Percentiles rank a stretch among this genome's conserved stretches.
Conservation (phyloP, 2,113 vertebrate species). For the Dendrocopos noguchii region DNA sequence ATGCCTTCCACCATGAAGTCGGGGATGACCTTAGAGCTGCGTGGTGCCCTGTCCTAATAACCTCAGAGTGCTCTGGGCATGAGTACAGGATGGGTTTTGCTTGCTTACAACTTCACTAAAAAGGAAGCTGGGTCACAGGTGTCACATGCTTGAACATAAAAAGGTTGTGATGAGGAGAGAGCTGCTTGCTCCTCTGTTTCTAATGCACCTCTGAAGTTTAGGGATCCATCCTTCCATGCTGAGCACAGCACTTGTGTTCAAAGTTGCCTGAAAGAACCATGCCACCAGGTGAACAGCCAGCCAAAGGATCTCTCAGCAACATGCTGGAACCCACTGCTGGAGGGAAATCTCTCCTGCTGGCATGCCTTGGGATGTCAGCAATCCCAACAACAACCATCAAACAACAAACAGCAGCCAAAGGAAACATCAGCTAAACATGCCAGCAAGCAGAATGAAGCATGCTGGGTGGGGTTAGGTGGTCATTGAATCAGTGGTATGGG, state of each 20-base stretch:
- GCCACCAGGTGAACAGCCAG: not conserved
- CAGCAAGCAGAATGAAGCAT: not conserved
- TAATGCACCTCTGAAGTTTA: not conserved
- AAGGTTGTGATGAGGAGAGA: not conserved
- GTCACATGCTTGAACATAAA: not conserved
- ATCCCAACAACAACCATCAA: not conserved
- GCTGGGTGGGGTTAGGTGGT: not conserved
- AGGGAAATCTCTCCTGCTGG: not conserved
- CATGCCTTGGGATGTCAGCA: not conserved
- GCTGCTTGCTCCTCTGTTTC: not conserved
- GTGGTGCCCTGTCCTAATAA: not conserved
- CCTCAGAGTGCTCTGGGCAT: not conserved
- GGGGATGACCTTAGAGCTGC: not conserved
- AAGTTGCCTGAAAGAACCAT: not conserved
- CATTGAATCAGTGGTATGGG: too few relatives aligned
- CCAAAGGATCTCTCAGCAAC: not conserved
- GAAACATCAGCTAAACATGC: not conserved
- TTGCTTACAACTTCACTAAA: not conserved
- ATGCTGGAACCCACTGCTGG: fast-evolving
- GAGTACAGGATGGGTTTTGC: not conserved
- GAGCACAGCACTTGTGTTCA: not conserved
- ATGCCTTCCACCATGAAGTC: not conserved
- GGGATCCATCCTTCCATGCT: not conserved
- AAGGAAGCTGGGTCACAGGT: not conserved
- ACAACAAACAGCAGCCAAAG: not conserved